Base-by-base conservation (phyloP, 2,797 vertebrate species). In the Kryptopterus vitreolus region DNA sequence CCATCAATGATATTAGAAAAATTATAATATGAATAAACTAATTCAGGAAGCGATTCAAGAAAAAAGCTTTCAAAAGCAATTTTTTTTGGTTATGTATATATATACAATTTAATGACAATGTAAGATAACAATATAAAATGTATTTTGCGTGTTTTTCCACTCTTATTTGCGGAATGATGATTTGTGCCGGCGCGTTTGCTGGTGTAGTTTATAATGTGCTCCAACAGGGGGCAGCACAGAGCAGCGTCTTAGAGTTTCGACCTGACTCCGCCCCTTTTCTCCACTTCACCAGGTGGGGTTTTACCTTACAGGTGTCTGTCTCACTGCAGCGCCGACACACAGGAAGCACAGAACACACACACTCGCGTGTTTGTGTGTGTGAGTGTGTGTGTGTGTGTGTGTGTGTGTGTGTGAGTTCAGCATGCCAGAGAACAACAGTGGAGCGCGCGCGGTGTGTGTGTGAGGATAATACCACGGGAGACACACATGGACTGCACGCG, bases 231-330 rank as follows among this genome's bases (percentile, higher is more conserved):
- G 61, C 16, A 43, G 33, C 72, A 81, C 24, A 58, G 52, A 68
- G 52, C 33, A n/a, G 18, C 24, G 26, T 10, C 29, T 58, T 29
- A 22, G 9, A 12, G n/a, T 50, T 69, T 11, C 0, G 6, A 10
- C 4, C 26, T 26, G 71, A 20, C 69, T 22, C 69, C 71, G 71
- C 53, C 71, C 72, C 18, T 50, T 15, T 48, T 33, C n/a, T 20
- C n/a, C 38, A 43, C 43, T 50, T 55, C 79, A 80, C 79, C 79
- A 68, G 79, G 70, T 7, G 31, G 53, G n/a, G 24, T 48, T 72
- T 18, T 24, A 26, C 13, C 16, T n/a, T 12, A 5, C 78, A 80
- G 78, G 78, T 80, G 18, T 57, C 55, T 58, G 38, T 43, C n/a
- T n/a, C 59, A 58, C 18, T 13, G 12, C 33, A 58, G 20, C 13